Percentiles rank a stretch among this genome's conserved stretches.
Conservation (phyloP, 2,797 vertebrate species). For the Sebastes minor region DNA sequence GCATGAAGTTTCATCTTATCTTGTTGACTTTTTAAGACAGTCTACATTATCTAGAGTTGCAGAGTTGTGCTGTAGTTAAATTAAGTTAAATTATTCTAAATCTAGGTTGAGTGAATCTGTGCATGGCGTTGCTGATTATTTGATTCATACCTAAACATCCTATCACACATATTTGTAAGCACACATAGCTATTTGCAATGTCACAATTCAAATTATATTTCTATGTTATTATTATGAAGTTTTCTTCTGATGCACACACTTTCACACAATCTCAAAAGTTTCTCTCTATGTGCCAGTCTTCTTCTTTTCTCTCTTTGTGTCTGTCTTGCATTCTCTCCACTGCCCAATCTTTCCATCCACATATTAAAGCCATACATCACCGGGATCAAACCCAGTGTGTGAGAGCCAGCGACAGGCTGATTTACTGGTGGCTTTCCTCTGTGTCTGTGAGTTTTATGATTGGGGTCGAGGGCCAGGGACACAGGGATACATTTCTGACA, state of each 20-base stretch:
- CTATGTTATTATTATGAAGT: background rate
- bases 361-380: conserved; percentile 81
- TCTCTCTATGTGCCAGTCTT: background rate
- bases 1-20: background rate
- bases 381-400: conserved; percentile 76
- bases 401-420: conserved; percentile 69
- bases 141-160: background rate
- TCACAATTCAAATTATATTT: background rate
- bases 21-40: background rate
- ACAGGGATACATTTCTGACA: conserved; percentile 73
- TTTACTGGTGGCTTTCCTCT: conserved; percentile 75
- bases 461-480: conserved; percentile 73
- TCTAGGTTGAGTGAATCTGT: background rate
- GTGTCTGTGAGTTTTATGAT: conserved; percentile 81
- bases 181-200: background rate
- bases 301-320: background rate
- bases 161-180: background rate
- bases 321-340: conserved; percentile 18
- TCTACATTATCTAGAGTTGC: background rate
- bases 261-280: conserved; percentile 1
- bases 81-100: background rate
- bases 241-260: background rate
- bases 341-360: conserved; percentile 56
- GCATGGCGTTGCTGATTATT: background rate
- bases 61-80: background rate